Evolutionary conservation across 2,888 invertebrate genomes (phyloP), one percentile per base, ranked within the genome.

Genomic region (Sarcophaga rosellei): DNA sequence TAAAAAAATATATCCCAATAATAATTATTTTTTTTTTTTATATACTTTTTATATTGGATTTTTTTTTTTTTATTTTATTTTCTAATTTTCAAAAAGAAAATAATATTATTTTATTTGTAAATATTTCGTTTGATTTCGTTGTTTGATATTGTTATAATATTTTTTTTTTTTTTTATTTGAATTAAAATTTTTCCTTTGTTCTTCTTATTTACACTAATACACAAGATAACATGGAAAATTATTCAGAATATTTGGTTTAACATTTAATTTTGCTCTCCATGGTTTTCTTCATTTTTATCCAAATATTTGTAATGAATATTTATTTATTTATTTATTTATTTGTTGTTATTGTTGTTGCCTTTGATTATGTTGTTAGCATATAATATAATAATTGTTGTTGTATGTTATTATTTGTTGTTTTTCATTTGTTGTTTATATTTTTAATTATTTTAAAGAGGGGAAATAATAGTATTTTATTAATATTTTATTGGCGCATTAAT

Each of bases 401-500:
- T 53, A 17, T 53, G 5, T 53, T 47, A 47, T 15, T n/a, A n/a
- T n/a, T n/a, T n/a, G n/a, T n/a, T 53, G 17, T 53, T 17, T 53
- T 15, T 53, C 1, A 53, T 53, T 53, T 15, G 15, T 53, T 15
- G 53, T 53, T 53, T 35, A 35, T 35, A 35, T 35, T 35, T 2
- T 8, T 10, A 35, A 35, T 35, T 35, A 10, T 35, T 35, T 35
- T 35, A 10, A 35, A 10, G 35, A 10, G 35, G 8, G 10, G 8
- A 17, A 53, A 17, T 15, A 53, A 4, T 53, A 17, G 17, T 15
- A 53, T 15, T 53, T 12, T 77, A 69, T 11, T 44, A 3, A 57
- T 62, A 47, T 74, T 66, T 81, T 81, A 81, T 77, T 83, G 83
- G 80, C 80, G 77, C 86, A 10, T 69, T 81, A 78, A 73, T 66